Percentiles rank a stretch among this genome's conserved stretches.
These are phyloP conservation scores for Merops nubicus DNA, from an alignment of 2,113 vertebrate genomes.

Conservation along the genomic window DNA sequence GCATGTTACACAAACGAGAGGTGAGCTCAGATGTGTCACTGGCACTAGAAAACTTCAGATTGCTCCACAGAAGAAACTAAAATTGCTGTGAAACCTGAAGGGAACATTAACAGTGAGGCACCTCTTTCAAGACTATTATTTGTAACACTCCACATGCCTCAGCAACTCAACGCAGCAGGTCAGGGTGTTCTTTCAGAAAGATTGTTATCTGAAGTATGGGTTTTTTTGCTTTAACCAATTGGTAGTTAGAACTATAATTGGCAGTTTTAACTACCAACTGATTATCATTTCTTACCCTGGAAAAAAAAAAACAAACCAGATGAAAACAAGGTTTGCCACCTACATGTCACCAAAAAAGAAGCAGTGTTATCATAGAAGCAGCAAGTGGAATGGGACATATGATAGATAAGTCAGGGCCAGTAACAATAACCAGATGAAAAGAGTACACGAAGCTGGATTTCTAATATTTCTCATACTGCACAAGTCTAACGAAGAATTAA, in stretches of 20 bases:
- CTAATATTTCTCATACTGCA: neutral
- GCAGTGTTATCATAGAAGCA: neutral
- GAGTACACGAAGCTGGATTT: neutral
- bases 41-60: slow-evolving; percentile 38
- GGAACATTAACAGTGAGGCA: slow-evolving; percentile 3
- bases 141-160: neutral
- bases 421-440: neutral
- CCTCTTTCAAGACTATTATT: neutral
- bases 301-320: neutral
- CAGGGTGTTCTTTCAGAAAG: neutral
- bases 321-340: neutral
- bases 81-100: slow-evolving; percentile 44
- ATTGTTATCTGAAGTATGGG: neutral
- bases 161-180: neutral
- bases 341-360: neutral
- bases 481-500: neutral
- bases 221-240: slow-evolving; percentile 45
- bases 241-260: slow-evolving; percentile 67
- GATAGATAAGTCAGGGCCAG: neutral
- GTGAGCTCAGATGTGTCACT: neutral
- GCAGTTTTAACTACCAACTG: slow-evolving; percentile 70
- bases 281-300: neutral
- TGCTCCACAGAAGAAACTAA: slow-evolving; percentile 69
- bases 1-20: neutral
- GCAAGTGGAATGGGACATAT: neutral